Evolutionary conservation across 2,888 invertebrate genomes (phyloP).

Genomic region (Chalcis sispes): DNA sequence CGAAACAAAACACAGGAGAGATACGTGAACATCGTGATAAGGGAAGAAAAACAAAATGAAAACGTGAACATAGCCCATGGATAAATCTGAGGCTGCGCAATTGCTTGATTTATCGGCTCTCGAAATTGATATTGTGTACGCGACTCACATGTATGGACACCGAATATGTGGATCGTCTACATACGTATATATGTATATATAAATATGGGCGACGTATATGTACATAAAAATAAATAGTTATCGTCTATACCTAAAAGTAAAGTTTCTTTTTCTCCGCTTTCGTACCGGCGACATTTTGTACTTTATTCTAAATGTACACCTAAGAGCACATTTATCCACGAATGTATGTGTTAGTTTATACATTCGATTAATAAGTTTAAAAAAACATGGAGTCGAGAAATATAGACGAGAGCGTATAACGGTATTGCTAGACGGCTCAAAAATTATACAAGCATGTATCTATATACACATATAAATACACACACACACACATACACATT

Average conservation of each 20-base stretch:
- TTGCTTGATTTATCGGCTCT: slow-evolving; percentile 65
- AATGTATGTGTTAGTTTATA: background rate
- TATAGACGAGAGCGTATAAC: no score
- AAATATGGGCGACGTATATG: background rate
- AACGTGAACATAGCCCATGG: slow-evolving; percentile 1
- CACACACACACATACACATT: no score
- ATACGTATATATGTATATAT: background rate
- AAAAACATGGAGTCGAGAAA: slow-evolving; percentile 43
- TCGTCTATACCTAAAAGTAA: slow-evolving; percentile 10
- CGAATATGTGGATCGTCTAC: slow-evolving; percentile 20
- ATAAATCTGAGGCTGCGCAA: slow-evolving; percentile 42
- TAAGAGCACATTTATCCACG: background rate
- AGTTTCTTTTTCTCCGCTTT: slow-evolving; percentile 10
- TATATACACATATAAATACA: no score
- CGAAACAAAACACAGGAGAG: background rate
- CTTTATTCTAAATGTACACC: slow-evolving; percentile 7
- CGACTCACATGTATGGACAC: slow-evolving; percentile 45
- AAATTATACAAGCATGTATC: no score
- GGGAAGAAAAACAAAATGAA: background rate
- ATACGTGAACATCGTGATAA: background rate
- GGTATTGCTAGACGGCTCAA: no score
- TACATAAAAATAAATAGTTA: background rate
- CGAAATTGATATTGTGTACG: slow-evolving; percentile 64
- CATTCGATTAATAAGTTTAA: background rate
- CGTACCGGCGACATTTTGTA: background rate